phyloP scores from a whole-genome alignment of 2,888 invertebrate genomes.

The Meta bourneti region DNA sequence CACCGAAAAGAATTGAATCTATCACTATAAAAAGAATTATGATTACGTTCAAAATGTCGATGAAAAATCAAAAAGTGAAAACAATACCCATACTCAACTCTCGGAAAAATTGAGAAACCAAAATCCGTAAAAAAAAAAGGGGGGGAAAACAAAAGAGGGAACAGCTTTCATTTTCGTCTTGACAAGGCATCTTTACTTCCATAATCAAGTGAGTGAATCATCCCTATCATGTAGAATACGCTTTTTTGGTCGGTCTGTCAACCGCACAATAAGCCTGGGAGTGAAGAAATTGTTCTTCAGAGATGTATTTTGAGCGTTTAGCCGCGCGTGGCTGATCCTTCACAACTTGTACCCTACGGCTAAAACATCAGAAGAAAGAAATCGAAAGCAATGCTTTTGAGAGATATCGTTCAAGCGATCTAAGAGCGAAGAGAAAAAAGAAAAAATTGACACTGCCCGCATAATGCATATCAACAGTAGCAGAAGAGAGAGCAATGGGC shows the following conservation, averaged over 20 bases:
- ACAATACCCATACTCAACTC: too few relatives aligned
- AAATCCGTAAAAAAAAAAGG: constrained; percentile 6
- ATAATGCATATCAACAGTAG: neutral
- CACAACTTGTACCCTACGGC: constrained; percentile 28
- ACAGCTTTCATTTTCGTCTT: neutral
- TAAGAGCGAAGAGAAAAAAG: neutral
- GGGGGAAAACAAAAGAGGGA: neutral
- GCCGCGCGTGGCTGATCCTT: constrained; percentile 53
- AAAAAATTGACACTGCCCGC: constrained; percentile 1
- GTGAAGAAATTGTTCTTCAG: neutral
- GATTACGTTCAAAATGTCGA: too few relatives aligned
- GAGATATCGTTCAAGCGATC: constrained; percentile 15
- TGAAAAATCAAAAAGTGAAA: too few relatives aligned
- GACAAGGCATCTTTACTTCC: constrained; percentile 12
- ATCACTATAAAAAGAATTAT: too few relatives aligned
- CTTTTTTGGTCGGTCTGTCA: constrained; percentile 41
- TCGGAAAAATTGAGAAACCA: too few relatives aligned
- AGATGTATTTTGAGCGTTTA: constrained; percentile 46
- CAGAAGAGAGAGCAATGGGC: neutral
- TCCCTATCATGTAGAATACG: neutral
- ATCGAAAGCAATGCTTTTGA: neutral
- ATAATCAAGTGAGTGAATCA: constrained; percentile 52
- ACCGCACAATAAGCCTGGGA: constrained; percentile 6
- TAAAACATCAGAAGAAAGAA: neutral
- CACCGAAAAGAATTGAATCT: too few relatives aligned